Base-by-base conservation (phyloP, 2,888 invertebrate species). In the Sarcophaga caerulescens region DNA sequence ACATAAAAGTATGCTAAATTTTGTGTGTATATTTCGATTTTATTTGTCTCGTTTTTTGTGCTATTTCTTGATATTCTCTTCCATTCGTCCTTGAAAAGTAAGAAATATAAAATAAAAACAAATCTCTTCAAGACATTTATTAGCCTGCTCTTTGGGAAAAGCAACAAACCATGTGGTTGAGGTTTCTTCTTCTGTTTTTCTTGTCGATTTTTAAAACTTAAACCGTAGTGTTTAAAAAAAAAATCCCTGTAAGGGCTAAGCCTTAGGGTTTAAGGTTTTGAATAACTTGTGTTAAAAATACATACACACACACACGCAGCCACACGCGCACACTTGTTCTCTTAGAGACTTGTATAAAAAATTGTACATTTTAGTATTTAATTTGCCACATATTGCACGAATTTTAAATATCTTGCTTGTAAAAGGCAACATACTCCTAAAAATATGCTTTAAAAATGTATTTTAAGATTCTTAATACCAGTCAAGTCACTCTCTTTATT, bases 1-100 rank as follows among this genome's bases (percentile, higher is more conserved):
- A 71, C 78, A 65, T 47, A 23, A 80, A 79, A 85, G 74, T 78
- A 81, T 78, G 65, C 65, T 59, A 66, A 44, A 47, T 78, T 82
- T 52, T 71, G 10, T 59, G 47, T 66, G 74, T 69, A 14, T 52
- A 47, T 65, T 69, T 65, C 11, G 23, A 47, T 71, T 23, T 59
- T 45, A 68, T 63, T 25, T 68, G 17, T 12, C 14, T 81, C 19
- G 57, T 6, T 25, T 35, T 35, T 66, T 75, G 12, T 21, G 11
- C 59, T 11, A 65, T 25, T 21, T 21, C 66, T 74, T 63, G 12
- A 19, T 52, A 75, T 47, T 14, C 44, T 63, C 17, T 44, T 6
- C 23, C 60, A 21, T 19, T 21, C 52, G 21, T 17, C 14, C 14
- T 57, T 76, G 59, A 21, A 59, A 59, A 4, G 23, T 14, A 59